Percentiles rank a stretch among this genome's conserved stretches.
These are phyloP conservation scores for Sympetrum striolatum DNA, from an alignment of 2,888 invertebrate species.

Conservation along the genomic window DNA sequence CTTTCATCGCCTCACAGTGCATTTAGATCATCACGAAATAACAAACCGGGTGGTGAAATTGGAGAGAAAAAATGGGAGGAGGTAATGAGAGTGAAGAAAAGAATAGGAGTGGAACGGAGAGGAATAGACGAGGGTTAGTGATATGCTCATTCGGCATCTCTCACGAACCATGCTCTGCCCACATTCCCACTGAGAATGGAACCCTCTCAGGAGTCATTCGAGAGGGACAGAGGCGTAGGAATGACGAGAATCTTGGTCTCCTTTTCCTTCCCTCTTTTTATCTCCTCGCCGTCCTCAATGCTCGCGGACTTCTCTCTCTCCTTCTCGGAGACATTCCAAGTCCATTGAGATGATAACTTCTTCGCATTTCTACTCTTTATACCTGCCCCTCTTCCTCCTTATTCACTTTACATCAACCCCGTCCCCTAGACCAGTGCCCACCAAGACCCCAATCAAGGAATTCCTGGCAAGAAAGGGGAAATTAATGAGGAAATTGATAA, in stretches of 20 bases:
- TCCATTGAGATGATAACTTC: conserved; percentile 20
- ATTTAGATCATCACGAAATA: no score
- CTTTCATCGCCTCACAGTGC: no score
- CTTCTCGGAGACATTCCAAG: neutral
- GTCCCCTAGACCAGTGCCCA: neutral
- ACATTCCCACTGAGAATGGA: neutral
- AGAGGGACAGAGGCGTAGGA: neutral
- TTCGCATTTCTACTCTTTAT: neutral
- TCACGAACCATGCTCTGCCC: neutral
- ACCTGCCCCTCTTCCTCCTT: neutral
- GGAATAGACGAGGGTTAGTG: neutral
- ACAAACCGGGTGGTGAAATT: neutral
- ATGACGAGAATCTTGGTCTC: neutral
- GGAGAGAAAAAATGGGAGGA: neutral
- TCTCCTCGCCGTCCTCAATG: neutral
- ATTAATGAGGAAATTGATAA: neutral
- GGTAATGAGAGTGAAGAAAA: neutral
- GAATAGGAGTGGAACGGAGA: neutral
- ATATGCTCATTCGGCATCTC: neutral
- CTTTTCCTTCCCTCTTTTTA: neutral
- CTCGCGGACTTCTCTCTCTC: neutral
- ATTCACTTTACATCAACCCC: neutral
- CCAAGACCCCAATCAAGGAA: neutral
- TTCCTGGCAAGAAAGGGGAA: neutral
- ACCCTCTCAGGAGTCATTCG: neutral